A percentile compares a stretch with the other conserved stretches of the same genome.
These are phyloP conservation scores for Phrynocephalus guinanensis DNA, from an alignment of 2,797 vertebrate species.

Conservation along the genomic window DNA sequence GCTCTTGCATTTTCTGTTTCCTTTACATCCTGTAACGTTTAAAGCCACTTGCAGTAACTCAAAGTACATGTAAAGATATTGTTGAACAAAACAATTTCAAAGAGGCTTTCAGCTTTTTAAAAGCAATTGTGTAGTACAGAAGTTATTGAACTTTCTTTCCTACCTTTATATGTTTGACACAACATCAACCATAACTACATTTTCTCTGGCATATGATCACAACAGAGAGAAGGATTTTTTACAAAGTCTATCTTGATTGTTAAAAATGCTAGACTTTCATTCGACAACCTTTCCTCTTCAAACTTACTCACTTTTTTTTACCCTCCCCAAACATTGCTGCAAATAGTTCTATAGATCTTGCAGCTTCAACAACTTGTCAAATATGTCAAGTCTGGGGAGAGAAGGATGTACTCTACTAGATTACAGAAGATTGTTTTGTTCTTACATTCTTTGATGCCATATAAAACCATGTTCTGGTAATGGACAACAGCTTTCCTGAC, in stretches of 20 bases:
- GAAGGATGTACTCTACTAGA: slow-evolving; percentile 50
- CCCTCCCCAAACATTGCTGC: slow-evolving; percentile 39
- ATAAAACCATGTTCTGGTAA: slow-evolving; percentile 27
- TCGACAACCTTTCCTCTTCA: slow-evolving; percentile 13
- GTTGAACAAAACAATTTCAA: slow-evolving; percentile 27
- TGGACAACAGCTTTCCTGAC: slow-evolving; percentile 33
- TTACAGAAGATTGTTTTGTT: slow-evolving; percentile 50
- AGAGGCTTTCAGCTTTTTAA: background rate
- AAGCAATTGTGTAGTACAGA: background rate
- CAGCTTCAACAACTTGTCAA: slow-evolving; percentile 42
- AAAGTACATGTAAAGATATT: slow-evolving; percentile 11
- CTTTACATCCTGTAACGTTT: background rate
- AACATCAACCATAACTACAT: background rate
- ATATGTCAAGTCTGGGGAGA: slow-evolving; percentile 40
- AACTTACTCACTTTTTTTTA: slow-evolving; percentile 9
- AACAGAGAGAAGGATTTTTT: background rate
- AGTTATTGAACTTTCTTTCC: background rate
- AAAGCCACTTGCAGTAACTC: background rate
- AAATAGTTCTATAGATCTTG: slow-evolving; percentile 48
- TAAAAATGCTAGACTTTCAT: slow-evolving; percentile 33
- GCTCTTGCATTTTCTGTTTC: slow-evolving; percentile 2
- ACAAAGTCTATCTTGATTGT: background rate
- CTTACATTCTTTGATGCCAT: slow-evolving; percentile 44
- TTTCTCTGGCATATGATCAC: background rate
- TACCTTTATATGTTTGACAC: background rate